phyloP scores from a whole-genome alignment of 1,140 invertebrate species.

The Caenorhabditis elegans region DNA sequence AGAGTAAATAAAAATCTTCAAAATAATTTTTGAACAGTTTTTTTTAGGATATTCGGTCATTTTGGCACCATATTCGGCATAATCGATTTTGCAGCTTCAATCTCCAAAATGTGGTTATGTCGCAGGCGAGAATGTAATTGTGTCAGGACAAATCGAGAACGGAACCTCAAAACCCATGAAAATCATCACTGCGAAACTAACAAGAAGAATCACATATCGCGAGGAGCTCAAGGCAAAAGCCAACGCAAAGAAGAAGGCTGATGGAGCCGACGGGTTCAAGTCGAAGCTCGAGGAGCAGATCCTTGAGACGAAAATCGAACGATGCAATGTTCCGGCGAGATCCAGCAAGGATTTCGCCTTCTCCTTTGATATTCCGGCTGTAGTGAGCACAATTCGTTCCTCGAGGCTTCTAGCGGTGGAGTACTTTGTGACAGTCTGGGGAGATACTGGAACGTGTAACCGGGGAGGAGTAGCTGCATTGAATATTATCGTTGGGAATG shows the following conservation, averaged over 20 bases:
- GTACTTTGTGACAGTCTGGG: not conserved
- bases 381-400: not conserved
- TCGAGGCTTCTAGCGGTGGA: not conserved
- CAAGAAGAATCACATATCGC: not conserved
- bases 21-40: too few relatives aligned
- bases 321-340: not conserved
- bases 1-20: too few relatives aligned
- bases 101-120: slow-evolving; percentile 9
- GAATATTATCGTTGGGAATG: not conserved
- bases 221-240: not conserved
- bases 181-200: not conserved
- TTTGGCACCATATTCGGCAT: too few relatives aligned
- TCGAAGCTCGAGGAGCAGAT: not conserved
- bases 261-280: not conserved
- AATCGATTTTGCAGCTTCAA: not conserved
- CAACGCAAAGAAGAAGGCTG: not conserved
- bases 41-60: too few relatives aligned
- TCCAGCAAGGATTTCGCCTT: not conserved
- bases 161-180: not conserved
- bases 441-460: not conserved
- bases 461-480: not conserved
- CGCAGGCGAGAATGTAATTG: not conserved
- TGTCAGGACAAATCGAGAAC: not conserved
- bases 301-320: not conserved
- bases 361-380: not conserved